Conservation (phyloP, 2,113 vertebrate genomes). For the Tricholaema leucomelas region DNA sequence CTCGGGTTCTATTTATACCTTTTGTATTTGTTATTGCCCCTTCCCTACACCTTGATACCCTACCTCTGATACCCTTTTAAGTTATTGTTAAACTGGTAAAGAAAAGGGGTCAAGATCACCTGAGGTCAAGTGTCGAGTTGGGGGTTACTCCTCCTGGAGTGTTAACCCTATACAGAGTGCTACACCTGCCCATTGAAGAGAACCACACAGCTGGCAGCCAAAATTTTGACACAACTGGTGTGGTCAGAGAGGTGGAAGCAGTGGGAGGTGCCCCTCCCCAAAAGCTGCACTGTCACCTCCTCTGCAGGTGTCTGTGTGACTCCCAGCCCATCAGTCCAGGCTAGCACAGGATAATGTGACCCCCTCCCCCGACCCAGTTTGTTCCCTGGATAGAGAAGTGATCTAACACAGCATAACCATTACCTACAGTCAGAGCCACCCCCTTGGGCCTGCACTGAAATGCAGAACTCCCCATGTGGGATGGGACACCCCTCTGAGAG, state of each 20-base stretch:
- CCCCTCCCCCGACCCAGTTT: background rate
- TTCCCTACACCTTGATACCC: no score
- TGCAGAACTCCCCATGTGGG: no score
- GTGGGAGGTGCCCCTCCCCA: background rate
- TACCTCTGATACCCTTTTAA: no score
- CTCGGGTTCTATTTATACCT: no score
- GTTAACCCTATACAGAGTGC: no score
- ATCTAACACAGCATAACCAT: background rate
- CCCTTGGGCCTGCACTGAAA: background rate
- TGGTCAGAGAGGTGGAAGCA: background rate
- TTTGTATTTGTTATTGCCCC: no score
- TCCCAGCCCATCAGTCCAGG: background rate
- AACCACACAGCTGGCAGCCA: background rate
- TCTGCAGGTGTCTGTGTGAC: background rate
- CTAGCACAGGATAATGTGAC: rapidly evolving
- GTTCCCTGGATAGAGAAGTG: background rate
- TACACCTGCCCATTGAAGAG: no score
- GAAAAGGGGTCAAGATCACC: no score
- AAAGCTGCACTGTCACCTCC: background rate
- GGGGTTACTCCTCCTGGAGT: no score
- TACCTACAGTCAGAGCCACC: background rate
- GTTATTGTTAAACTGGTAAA: no score
- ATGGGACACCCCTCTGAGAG: rapidly evolving
- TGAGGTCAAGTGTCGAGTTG: no score
- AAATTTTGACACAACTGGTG: no score